Base-by-base conservation (phyloP, 2,113 vertebrate species). In the Bolborhynchus lineola region DNA sequence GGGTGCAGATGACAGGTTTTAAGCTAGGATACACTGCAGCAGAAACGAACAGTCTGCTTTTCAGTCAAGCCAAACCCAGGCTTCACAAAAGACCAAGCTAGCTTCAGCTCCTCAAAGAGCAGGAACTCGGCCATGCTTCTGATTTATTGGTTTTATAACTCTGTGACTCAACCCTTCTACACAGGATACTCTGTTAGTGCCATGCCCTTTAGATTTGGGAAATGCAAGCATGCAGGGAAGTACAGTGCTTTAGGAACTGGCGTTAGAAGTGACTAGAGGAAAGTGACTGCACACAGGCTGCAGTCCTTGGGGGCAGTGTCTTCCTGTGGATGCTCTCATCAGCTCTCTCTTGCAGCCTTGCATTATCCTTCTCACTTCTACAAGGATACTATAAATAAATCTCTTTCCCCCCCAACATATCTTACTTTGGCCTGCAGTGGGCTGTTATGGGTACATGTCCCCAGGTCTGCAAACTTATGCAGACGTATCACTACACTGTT, bases 181-280 rank as follows among this genome's bases (percentile, higher is more conserved):
- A 65, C 29, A 64, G 25, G 49, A 29, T 83, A 53, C 7, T 82
- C 55, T 65, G 5, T 59, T 44, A 65, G 41, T 80, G 67, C 42
- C 41, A 67, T 52, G 41, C 10, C 25, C 41, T 71, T 76, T 47
- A 68, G 47, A 76, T 68, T 52, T 63, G 26, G 37, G 68, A 52
- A 80, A 52, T 47, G 50, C 62, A 86, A 86, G 62, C 31, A 78
- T 6, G 23, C 3, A 0, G 70, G 82, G 42, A 93, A 86, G 16
- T 55, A 60, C 3, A 2, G 25, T 37, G 69, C 46, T 69, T 79
- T 26, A 55, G 50, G 50, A 82, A 86, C 25, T 80, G 70, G 26
- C 1, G 0, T 65, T n/a, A 74, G 37, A 68, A 65, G 31, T 37
- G 71, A 70, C 21, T 35, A 23, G 41, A 16, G 1, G 0, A 70